Base-by-base conservation (phyloP, 1,140 invertebrate genomes). In the Heliconius nattereri region DNA sequence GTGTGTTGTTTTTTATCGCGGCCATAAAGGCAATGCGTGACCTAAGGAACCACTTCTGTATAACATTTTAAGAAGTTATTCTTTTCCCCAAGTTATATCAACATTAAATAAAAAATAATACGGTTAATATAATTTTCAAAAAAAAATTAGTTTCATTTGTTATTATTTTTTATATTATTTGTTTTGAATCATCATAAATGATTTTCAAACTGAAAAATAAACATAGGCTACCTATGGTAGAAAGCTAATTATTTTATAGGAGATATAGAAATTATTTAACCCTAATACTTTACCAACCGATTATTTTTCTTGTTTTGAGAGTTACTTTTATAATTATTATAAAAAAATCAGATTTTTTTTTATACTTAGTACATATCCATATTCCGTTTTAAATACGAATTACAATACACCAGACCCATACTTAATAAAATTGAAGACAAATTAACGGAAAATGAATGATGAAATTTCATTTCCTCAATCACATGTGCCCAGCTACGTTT, bases 1-100 rank as follows among this genome's bases (percentile, higher is more conserved):
- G 88, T 90, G 86, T 89, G 89, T 88, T 90, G 90, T 84, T 88
- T 92, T 91, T 92, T 92, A 90, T 90, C 86, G 84, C 85, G 72
- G 75, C 83, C 84, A 89, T 91, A 92, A 92, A 91, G 82, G 49
- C 79, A 82, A 86, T 83, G 88, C 89, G 89, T 91, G 90, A 85
- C 87, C 86, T 83, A 79, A 79, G 79, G 74, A 81, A 83, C 86
- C 76, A 49, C 78, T 76, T 80, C 82, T 81, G 90, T 90, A 89
- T 89, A 89, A 85, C 85, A 87, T 88, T 83, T 85, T 80, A 74
- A 78, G 73, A 81, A 81, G 86, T 89, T 79, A 81, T 78, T 76
- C 29, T 71, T 49, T 52, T 60, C 23, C 19, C 6, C 74, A 66
- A 32, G 52, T 19, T 16, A 70, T 76, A 66, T 80, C 40, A 49